These are phyloP conservation scores for Poeciliopsis gracilis DNA, from an alignment of 2,797 vertebrate species.

Conservation along the genomic window DNA sequence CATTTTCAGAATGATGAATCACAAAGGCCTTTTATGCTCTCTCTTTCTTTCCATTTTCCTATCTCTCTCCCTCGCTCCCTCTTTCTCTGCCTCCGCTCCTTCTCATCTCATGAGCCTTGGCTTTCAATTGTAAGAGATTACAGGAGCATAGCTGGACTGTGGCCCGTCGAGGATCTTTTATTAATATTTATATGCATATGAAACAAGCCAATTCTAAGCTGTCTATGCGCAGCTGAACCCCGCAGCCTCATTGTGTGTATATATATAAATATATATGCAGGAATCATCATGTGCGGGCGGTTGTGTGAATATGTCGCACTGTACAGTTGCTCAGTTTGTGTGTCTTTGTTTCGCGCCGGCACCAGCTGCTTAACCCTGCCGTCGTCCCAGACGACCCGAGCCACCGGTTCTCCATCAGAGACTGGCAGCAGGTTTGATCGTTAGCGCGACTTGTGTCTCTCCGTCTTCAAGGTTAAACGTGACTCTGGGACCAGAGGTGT, in stretches of 20 bases:
- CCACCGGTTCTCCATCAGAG: constrained; percentile 56
- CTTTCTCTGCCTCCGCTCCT: constrained; percentile 56
- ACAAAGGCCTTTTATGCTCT: constrained; percentile 78
- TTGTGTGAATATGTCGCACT: constrained; percentile 27
- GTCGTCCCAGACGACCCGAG: constrained; percentile 60
- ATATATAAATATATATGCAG: constrained; percentile 35
- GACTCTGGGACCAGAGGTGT: constrained; percentile 49
- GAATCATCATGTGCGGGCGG: constrained; percentile 33
- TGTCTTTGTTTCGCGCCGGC: constrained; percentile 30
- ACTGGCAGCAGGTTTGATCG: constrained; percentile 56
- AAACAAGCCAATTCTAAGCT: constrained; percentile 78
- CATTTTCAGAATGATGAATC: constrained; percentile 86
- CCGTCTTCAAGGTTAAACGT: constrained; percentile 76
- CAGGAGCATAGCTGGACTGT: constrained; percentile 79
- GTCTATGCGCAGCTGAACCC: constrained; percentile 70
- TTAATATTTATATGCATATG: constrained; percentile 86
- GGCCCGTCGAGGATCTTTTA: constrained; percentile 79
- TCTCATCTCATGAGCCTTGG: constrained; percentile 78
- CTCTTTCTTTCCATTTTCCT: constrained; percentile 53
- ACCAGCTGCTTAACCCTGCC: constrained; percentile 51
- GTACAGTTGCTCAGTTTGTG: constrained; percentile 19
- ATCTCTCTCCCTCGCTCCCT: constrained; percentile 43
- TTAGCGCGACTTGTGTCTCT: constrained; percentile 63
- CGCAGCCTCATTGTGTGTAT: constrained; percentile 33
- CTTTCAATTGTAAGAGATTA: constrained; percentile 85